Conservation (phyloP, 1,140 invertebrate species). For the Conopomorpha cramerella region DNA sequence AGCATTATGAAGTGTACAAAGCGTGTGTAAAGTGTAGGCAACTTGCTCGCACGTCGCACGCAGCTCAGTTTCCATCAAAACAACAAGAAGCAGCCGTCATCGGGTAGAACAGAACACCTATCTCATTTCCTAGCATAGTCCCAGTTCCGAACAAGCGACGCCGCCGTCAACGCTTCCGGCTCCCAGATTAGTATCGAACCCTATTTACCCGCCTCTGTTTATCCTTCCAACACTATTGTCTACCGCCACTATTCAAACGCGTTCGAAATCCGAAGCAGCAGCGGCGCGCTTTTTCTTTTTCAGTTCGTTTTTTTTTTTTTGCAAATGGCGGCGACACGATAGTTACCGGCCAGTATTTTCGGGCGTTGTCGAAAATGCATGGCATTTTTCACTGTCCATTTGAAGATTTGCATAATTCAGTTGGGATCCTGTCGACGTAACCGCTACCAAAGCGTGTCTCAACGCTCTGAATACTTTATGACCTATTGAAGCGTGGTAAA, state of each 20-base stretch:
- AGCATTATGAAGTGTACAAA: too few species aligned
- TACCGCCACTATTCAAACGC: conserved; percentile 30
- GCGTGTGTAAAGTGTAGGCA: too few species aligned
- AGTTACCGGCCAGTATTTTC: conserved; percentile 9
- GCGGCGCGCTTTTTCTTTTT: background rate
- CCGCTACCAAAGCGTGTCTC: conserved; percentile 16
- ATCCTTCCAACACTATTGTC: background rate
- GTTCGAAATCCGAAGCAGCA: conserved; percentile 9
- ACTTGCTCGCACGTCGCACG: background rate
- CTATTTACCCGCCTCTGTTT: conserved; percentile 34
- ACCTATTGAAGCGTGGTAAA: conserved; percentile 19
- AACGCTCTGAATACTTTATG: conserved; percentile 45
- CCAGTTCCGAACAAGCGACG: conserved; percentile 48
- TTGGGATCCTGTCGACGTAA: conserved; percentile 24
- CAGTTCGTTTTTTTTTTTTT: background rate
- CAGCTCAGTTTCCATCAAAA: conserved; percentile 39
- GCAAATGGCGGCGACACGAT: conserved; percentile 3
- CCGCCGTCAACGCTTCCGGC: conserved; percentile 41
- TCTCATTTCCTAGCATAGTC: conserved; percentile 59
- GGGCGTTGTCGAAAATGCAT: conserved; percentile 12
- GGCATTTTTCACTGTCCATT: conserved; percentile 35
- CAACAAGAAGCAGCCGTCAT: conserved; percentile 18
- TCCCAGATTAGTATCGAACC: conserved; percentile 51
- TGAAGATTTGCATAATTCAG: conserved; percentile 53
- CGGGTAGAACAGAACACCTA: conserved; percentile 34